Conservation (phyloP, 2,888 invertebrate genomes). For the Agonopterix heracliana region DNA sequence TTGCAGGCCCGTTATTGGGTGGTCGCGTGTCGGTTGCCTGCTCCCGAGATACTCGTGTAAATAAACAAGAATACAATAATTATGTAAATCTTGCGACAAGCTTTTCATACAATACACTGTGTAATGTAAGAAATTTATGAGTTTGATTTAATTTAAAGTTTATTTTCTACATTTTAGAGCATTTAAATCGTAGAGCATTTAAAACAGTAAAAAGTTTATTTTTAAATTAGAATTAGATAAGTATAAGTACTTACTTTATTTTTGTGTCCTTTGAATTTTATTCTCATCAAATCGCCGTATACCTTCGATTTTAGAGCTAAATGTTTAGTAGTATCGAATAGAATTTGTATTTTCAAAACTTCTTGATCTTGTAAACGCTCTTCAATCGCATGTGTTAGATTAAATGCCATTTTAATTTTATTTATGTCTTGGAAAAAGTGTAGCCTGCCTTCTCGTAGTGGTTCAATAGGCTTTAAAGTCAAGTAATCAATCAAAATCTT, state of each 20-base stretch:
- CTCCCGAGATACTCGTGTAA: too few species aligned
- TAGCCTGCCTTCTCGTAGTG: constrained; percentile 40
- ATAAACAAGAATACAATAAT: too few species aligned
- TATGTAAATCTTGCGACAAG: too few species aligned
- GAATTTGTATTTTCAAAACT: constrained; percentile 59
- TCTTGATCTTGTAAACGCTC: constrained; percentile 60
- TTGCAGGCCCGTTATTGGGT: too few species aligned
- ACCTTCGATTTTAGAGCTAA: constrained; percentile 49
- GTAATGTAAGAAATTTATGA: too few species aligned
- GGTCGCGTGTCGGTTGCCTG: too few species aligned
- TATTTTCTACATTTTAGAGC: too few species aligned
- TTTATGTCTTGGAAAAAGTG: constrained; percentile 64
- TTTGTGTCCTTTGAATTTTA: constrained; percentile 63
- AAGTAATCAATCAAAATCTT: constrained; percentile 52
- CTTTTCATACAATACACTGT: too few species aligned
- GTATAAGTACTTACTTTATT: constrained; percentile 42
- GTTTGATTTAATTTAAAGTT: too few species aligned
- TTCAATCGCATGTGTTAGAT: constrained; percentile 50
- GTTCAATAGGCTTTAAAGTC: constrained; percentile 51
- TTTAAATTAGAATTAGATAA: neutral
- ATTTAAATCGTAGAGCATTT: too few species aligned
- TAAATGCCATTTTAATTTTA: constrained; percentile 63
- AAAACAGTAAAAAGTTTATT: neutral
- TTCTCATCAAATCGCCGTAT: constrained; percentile 53
- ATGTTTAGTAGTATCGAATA: constrained; percentile 66